Percentiles rank a stretch among this genome's conserved stretches.
phyloP scores from a whole-genome alignment of 2,888 invertebrate genomes.

The Campaea margaritaria region DNA sequence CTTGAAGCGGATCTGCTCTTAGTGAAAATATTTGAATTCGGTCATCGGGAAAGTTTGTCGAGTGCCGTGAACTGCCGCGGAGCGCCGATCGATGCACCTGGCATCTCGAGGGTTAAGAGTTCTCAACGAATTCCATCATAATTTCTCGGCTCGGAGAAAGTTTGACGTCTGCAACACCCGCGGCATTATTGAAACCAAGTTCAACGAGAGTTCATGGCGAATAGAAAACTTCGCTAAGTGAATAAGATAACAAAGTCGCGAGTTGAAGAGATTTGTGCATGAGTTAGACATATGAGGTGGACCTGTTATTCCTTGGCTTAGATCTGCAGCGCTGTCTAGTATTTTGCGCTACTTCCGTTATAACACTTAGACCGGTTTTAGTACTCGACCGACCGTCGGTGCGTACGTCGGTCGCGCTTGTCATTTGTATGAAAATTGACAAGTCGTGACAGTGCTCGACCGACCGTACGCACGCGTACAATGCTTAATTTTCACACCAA shows the following conservation, averaged over 20 bases:
- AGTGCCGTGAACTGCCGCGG: constrained; percentile 40
- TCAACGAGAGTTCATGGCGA: constrained; percentile 46
- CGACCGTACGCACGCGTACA: too few species aligned
- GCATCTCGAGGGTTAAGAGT: constrained; percentile 46
- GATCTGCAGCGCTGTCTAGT: not conserved
- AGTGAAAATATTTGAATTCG: constrained; percentile 75
- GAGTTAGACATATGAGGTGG: constrained; percentile 43
- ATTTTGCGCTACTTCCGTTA: too few species aligned
- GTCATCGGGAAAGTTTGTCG: constrained; percentile 61
- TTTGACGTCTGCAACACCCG: constrained; percentile 57
- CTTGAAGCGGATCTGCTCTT: constrained; percentile 61
- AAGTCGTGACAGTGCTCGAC: too few species aligned
- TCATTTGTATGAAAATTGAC: too few species aligned
- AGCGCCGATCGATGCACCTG: constrained; percentile 62
- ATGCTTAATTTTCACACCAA: too few species aligned
- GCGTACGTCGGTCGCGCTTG: too few species aligned
- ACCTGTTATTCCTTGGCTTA: constrained; percentile 16
- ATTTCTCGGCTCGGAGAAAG: constrained; percentile 56
- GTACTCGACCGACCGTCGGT: too few species aligned
- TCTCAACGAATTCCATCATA: constrained; percentile 58
- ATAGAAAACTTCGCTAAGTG: constrained; percentile 48
- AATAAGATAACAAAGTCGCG: constrained; percentile 50
- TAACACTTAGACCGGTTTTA: too few species aligned
- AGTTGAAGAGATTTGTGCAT: constrained; percentile 40
- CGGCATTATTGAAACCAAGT: constrained; percentile 53